Base-by-base conservation (phyloP, 2,888 invertebrate genomes). In the Cyclophora albipunctata region DNA sequence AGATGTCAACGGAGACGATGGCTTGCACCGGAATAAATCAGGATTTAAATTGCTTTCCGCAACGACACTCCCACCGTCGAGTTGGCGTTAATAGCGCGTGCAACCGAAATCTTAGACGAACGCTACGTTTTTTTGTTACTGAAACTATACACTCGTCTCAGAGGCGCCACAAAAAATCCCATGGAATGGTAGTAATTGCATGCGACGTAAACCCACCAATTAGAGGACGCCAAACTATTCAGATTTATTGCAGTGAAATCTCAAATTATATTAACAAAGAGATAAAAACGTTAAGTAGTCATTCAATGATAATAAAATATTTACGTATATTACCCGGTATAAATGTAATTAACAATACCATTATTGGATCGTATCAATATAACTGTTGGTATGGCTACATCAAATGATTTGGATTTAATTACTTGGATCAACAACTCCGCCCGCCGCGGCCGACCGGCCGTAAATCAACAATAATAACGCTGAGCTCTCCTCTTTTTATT, bases 71-170 rank as follows among this genome's bases (percentile, higher is more conserved):
- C 86, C 80, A 84, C 73, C 75, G 81, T 73, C 79, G 77, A 81
- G 69, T 78, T 75, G 75, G 78, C 79, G 83, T 84, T 85, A 87
- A 87, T 87, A 81, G 85, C 84, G 84, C 87, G 84, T 87, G 85
- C 82, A 86, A 75, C 78, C 78, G 81, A 81, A 81, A 84, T 78
- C 67, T 77, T 78, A 80, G 77, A 78, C 78, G 75, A 75, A 75
- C 80, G 74, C 78, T 80, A 75, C 74, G 69, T 67, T 67, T 78
- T 84, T 85, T 85, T 86, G 78, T 73, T 69, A 64, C 53, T 74
- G 83, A 75, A 82, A 84, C 73, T 71, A 66, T 69, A 82, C 70
- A 67, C 63, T 62, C 62, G 70, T 67, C 72, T 71, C 64, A 67
- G 71, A 78, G 79, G 79, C 79, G 81, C 84, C 84, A 81, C 68